Evolutionary conservation across 2,113 vertebrate species (phyloP), one percentile per base, ranked within the genome.

Genomic region (Pedionomus torquatus): DNA sequence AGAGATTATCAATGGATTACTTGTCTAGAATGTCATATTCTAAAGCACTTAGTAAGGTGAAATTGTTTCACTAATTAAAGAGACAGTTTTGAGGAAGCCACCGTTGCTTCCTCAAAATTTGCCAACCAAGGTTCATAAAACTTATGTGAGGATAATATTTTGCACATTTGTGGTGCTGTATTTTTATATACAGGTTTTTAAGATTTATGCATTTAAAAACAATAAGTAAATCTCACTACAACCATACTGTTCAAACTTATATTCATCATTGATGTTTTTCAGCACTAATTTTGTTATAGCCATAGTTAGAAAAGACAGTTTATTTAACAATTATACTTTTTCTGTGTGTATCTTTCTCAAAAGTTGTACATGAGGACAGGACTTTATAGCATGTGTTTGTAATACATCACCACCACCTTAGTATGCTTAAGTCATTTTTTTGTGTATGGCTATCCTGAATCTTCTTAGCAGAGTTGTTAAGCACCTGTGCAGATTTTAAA

Each of bases 261-360:
- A 54, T 70, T 64, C 4, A 4, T 39, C 55, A 82, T 43, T 78
- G 35, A 17, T 44, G 16, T 75, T 69, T 74, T 41, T 77, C 68
- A 85, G 84, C 11, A 86, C 11, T 44, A 52, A 33, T 86, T 93
- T 41, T 76, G 10, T 65, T 79, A 91, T 31, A 89, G 58, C 24
- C 19, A 28, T 78, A 69, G 54, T 48, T 94, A 79, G 95, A 94
- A 96, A 97, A 92, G n/a, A 71, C 25, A 87, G 21, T 96, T 94
- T 58, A 87, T 96, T 93, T 63, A 91, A 74, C 61, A 83, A 13
- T 35, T 81, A 35, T 28, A 84, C 17, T 30, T 78, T 79, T 79
- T 86, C 44, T 87, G 13, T 57, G 65, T 33, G 20, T 51, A 48
- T 63, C 21, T 65, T 94, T 20, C 90, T 87, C 19, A 51, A 20